Evolutionary conservation across 2,113 vertebrate species (phyloP).

Genomic region (Hyaena hyaena): DNA sequence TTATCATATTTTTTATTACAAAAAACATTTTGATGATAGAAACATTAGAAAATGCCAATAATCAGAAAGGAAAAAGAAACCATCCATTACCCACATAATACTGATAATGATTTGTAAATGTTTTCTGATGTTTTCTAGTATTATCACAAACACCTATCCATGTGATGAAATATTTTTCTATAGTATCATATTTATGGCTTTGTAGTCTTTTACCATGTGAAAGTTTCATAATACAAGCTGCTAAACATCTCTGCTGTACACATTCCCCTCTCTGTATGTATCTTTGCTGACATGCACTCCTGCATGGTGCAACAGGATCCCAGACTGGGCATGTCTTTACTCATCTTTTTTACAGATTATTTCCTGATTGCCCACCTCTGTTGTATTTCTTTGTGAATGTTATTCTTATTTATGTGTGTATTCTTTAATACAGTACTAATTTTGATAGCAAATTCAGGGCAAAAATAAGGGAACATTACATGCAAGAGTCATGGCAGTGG

Average conservation of each 20-base stretch:
- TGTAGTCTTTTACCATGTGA: neutral
- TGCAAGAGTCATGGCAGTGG: neutral
- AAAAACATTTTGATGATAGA: neutral
- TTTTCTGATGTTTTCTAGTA: neutral
- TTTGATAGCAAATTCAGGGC: neutral
- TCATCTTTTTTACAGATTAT: neutral
- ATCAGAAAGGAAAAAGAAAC: neutral
- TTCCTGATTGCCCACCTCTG: neutral
- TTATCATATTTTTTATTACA: neutral
- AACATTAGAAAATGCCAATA: constrained; percentile 10
- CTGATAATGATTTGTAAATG: neutral
- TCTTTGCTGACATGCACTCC: accelerated
- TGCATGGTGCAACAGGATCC: accelerated
- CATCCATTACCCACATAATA: neutral
- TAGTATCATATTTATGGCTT: neutral
- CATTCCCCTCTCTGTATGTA: no score
- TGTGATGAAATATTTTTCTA: neutral
- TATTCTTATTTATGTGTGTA: neutral
- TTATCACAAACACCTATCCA: neutral
- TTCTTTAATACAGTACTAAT: neutral
- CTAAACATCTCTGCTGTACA: neutral
- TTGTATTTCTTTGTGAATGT: neutral
- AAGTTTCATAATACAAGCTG: neutral
- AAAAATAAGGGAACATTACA: neutral
- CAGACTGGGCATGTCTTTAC: neutral